Evolutionary conservation across 2,888 invertebrate genomes (phyloP), one percentile per base, ranked within the genome.

Genomic region (Imbricaverruca yamaguchii): DNA sequence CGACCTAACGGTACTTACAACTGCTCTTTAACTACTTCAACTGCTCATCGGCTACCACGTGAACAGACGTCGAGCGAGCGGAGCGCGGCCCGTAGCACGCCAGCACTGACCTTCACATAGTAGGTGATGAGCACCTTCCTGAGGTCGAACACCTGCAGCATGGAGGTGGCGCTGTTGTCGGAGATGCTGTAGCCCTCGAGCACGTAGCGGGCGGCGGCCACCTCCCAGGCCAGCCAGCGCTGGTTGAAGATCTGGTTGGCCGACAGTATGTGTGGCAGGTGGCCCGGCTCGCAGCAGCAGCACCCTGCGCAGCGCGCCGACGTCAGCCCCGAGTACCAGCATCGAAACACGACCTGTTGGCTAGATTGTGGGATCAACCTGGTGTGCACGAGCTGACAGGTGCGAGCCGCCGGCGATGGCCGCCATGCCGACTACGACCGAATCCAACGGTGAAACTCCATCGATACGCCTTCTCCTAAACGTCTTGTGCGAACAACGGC

Each of bases 121-220:
- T 98, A 97, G 0, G 97, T 96, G 85, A 99, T 95, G 85, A 99
- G 91, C 84, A 98, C 94, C 89, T 97, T 97, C 80, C 99, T 89
- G 86, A 98, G 95, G 89, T 99, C 98, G 88, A 96, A 98, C 18
- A 97, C 96, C 89, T 98, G 98, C 84, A 99, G 90, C 92, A 98
- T 97, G 84, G 97, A 96, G 59, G 94, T 94, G 74, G 98, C 98
- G 85, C 94, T 94, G 89, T 98, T 99, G 88, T 99, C 98, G 0
- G 96, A 94, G 86, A 99, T 98, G 85, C 96, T 96, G 89, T 99
- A 99, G 0, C 98, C 99, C 88, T 99, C 98, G 57, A 99, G 91
- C 81, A 99, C 95, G 88, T 98, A 99, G 86, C 97, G 95, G n/a
- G 96, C 93, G 78, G 95, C 93, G 1, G 95, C 94, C 56, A 96